Percentiles rank a stretch among this genome's conserved stretches.
Conservation (phyloP, 2,113 vertebrate species). For the Saguinus midas region DNA sequence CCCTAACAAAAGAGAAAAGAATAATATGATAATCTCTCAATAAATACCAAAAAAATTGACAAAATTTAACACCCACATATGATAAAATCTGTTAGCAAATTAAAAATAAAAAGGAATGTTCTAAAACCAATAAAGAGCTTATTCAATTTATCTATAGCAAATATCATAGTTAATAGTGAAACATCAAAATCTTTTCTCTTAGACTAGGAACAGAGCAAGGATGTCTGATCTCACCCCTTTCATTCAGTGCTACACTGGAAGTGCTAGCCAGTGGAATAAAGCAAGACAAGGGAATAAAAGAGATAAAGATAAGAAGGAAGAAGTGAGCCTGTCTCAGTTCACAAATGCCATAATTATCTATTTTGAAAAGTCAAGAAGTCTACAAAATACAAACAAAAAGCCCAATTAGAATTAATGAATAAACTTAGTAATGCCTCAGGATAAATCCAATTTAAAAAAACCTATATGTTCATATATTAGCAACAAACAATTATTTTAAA, state of each 20-base stretch:
- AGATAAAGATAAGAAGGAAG: neutral
- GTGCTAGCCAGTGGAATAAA: neutral
- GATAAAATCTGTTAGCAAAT: slow-evolving; percentile 4
- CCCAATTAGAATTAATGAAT: neutral
- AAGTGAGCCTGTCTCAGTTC: neutral
- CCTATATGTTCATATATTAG: neutral
- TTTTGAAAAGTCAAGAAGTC: neutral
- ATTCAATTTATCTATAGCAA: neutral
- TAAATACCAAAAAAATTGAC: neutral
- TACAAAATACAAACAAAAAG: neutral
- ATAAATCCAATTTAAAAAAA: neutral
- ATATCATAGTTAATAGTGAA: neutral
- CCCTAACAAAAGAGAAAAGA: neutral
- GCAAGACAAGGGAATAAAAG: neutral
- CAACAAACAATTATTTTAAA: neutral
- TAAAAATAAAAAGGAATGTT: neutral
- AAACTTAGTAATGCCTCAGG: neutral
- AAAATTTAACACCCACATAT: neutral
- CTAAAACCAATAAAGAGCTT: neutral
- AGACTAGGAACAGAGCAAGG: neutral
- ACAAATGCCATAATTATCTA: neutral
- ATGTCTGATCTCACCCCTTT: neutral
- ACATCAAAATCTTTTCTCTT: neutral
- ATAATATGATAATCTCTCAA: neutral
- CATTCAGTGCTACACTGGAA: neutral